phyloP scores from a whole-genome alignment of 1,140 invertebrate genomes.

The Cylas formicarius region DNA sequence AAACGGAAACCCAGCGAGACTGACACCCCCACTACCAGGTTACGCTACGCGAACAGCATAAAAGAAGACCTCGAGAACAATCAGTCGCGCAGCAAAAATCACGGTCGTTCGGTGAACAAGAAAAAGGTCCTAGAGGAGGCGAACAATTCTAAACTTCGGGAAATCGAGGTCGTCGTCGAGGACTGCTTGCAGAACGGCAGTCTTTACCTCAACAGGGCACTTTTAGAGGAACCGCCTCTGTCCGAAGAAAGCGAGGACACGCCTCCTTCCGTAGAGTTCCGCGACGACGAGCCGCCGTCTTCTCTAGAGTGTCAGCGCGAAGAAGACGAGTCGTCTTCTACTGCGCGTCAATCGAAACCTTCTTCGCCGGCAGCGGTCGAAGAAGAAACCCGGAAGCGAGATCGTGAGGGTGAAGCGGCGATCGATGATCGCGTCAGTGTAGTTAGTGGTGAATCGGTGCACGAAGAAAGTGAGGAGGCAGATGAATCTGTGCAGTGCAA shows the following conservation, averaged over 20 bases:
- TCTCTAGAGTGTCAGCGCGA: background rate
- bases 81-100: constrained; percentile 27
- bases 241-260: constrained; percentile 1
- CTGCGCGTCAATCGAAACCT: too few species aligned
- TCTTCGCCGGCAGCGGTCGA: too few species aligned
- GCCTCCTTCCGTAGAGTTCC: too few species aligned
- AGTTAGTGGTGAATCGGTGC: constrained; percentile 11
- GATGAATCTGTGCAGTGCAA: constrained; percentile 16
- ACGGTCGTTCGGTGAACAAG: constrained; percentile 27
- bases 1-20: constrained; percentile 36
- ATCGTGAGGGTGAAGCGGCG: background rate
- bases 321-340: constrained; percentile 4
- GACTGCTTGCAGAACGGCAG: constrained; percentile 17
- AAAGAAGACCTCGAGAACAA: constrained; percentile 42
- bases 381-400: too few species aligned
- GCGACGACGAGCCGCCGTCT: too few species aligned
- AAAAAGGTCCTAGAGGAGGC: constrained; percentile 42
- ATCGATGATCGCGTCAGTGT: background rate
- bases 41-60: constrained; percentile 20
- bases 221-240: constrained; percentile 1
- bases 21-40: constrained; percentile 20
- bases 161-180: constrained; percentile 31
- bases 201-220: constrained; percentile 5
- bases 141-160: constrained; percentile 41
- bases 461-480: constrained; percentile 3